Evolutionary conservation across 1,140 invertebrate species (phyloP).

Genomic region (Colletes latitarsis): DNA sequence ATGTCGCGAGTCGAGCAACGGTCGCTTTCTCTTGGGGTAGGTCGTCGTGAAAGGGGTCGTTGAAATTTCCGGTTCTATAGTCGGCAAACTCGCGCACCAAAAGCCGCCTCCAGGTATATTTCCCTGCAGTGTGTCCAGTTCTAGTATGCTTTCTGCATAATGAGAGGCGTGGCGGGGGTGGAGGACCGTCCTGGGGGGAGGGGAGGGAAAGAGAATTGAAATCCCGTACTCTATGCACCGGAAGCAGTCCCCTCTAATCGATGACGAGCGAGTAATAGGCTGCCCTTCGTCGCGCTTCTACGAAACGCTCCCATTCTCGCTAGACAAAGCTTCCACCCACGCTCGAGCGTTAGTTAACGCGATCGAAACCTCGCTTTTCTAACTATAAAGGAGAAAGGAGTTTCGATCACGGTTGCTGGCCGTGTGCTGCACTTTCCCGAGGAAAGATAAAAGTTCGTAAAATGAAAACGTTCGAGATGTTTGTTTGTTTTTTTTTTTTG

Average conservation of each 20-base stretch:
- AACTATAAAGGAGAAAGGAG: too few relatives aligned
- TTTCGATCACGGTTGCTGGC: too few relatives aligned
- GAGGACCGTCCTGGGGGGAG: too few relatives aligned
- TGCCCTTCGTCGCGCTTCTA: not conserved
- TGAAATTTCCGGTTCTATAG: slow-evolving; percentile 52
- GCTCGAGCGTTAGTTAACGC: not conserved
- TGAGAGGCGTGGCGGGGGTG: slow-evolving; percentile 4
- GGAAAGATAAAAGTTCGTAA: too few relatives aligned
- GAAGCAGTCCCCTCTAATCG: slow-evolving; percentile 18
- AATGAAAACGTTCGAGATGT: too few relatives aligned
- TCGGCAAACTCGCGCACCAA: slow-evolving; percentile 41
- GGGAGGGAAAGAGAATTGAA: slow-evolving; percentile 8
- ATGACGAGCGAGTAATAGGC: slow-evolving; percentile 36
- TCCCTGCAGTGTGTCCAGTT: slow-evolving; percentile 37
- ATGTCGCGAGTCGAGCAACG: slow-evolving; percentile 39
- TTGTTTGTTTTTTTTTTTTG: too few relatives aligned
- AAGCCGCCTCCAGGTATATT: slow-evolving; percentile 40
- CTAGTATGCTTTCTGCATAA: slow-evolving; percentile 44
- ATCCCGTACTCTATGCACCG: slow-evolving; percentile 7
- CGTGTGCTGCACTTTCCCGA: too few relatives aligned
- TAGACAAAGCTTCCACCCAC: not conserved
- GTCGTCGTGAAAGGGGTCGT: slow-evolving; percentile 49
- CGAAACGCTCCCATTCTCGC: not conserved
- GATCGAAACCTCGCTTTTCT: not conserved
- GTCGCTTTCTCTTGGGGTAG: slow-evolving; percentile 47